Percentiles rank a stretch among this genome's conserved stretches.
Evolutionary conservation across 1,140 invertebrate genomes (phyloP).

Genomic region (Plodia interpunctella): DNA sequence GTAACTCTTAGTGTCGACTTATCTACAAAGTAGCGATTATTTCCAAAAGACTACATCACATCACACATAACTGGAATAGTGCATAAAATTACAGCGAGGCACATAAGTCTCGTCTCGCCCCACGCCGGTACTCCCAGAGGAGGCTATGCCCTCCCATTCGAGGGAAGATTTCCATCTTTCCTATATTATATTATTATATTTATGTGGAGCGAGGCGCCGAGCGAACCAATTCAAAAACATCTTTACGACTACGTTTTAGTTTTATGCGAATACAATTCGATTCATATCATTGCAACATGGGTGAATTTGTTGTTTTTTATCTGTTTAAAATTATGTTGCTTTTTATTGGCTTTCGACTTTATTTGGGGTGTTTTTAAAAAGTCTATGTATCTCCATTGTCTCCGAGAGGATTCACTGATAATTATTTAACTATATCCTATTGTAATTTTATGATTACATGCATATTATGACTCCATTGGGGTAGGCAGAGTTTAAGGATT

Average conservation of each 20-base stretch:
- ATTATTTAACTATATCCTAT: too few species aligned
- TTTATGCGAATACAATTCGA: conserved; percentile 61
- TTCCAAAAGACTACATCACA: not conserved
- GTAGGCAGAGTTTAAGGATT: too few species aligned
- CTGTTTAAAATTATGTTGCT: conserved; percentile 15
- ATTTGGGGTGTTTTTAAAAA: too few species aligned
- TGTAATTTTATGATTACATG: too few species aligned
- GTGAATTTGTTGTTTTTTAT: conserved; percentile 21
- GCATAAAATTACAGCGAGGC: conserved; percentile 62
- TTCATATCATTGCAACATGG: conserved; percentile 50
- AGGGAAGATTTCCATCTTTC: conserved; percentile 48
- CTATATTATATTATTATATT: conserved; percentile 58
- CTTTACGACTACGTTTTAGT: conserved; percentile 59
- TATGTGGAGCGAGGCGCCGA: conserved; percentile 51
- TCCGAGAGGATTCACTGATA: too few species aligned
- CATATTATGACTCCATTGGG: too few species aligned
- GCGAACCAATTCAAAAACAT: conserved; percentile 50
- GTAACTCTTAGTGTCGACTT: too few species aligned
- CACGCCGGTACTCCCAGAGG: conserved; percentile 13
- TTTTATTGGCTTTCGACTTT: not conserved
- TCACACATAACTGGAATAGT: conserved; percentile 40
- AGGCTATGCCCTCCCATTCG: conserved; percentile 22
- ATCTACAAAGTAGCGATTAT: conserved; percentile 13
- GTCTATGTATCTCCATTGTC: too few species aligned
- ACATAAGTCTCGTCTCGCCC: conserved; percentile 23